phyloP scores from a whole-genome alignment of 2,797 vertebrate species.

The Sebastes miniatus region DNA sequence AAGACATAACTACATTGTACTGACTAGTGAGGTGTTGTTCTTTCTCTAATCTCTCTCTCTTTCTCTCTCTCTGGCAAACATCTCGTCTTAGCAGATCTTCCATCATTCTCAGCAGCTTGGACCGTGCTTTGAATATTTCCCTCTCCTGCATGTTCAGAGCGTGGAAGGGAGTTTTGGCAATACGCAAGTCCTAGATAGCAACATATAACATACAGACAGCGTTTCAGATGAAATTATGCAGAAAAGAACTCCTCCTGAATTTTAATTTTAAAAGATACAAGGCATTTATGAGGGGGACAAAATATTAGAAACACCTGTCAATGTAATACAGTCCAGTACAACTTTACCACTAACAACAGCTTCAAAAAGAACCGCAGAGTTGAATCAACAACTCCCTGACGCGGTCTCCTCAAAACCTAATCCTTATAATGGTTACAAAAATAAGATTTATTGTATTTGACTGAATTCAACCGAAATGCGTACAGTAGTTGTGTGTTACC shows the following conservation, averaged over 20 bases:
- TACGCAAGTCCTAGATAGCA: conserved; percentile 74
- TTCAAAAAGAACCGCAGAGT: neutral
- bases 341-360: neutral
- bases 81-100: conserved; percentile 73
- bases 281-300: neutral
- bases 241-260: neutral
- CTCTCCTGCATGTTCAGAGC: conserved; percentile 73
- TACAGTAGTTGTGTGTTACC: conserved; percentile 67
- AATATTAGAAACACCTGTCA: neutral
- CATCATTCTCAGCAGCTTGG: conserved; percentile 79
- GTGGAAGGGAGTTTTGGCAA: conserved; percentile 82
- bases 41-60: conserved; percentile 60
- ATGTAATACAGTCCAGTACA: neutral
- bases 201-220: neutral
- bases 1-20: conserved; percentile 7
- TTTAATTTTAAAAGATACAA: too few species aligned
- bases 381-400: neutral
- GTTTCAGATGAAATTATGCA: neutral
- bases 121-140: conserved; percentile 69
- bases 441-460: neutral
- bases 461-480: neutral
- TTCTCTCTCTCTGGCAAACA: conserved; percentile 33
- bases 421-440: neutral
- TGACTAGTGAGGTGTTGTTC: conserved; percentile 48
- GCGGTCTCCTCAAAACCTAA: neutral